Evolutionary conservation across 1,140 invertebrate genomes (phyloP).

Genomic region (Drosophila sechellia): DNA sequence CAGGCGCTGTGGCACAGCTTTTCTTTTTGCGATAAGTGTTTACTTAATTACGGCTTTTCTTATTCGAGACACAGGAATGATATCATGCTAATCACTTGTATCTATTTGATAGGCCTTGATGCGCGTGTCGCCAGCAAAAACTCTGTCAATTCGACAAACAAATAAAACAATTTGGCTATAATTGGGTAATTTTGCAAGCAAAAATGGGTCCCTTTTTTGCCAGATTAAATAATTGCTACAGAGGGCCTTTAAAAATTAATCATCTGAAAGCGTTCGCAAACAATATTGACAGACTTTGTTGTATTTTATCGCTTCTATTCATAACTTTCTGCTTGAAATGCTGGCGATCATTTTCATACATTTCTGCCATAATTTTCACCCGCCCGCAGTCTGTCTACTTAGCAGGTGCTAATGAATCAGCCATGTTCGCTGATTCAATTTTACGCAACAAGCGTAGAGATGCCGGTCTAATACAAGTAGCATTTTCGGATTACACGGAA

Average conservation of each 20-base stretch:
- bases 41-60: conserved; percentile 34
- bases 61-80: conserved; percentile 31
- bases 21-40: conserved; percentile 46
- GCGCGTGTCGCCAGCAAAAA: conserved; percentile 25
- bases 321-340: conserved; percentile 1
- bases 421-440: conserved; percentile 49
- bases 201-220: background rate
- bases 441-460: conserved; percentile 48
- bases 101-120: conserved; percentile 57
- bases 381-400: background rate
- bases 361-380: conserved; percentile 35
- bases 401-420: conserved; percentile 49
- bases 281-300: conserved; percentile 6
- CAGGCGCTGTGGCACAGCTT: conserved; percentile 37
- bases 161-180: conserved; percentile 17
- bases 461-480: conserved; percentile 17
- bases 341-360: conserved; percentile 19
- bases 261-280: background rate
- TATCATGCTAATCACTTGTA: conserved; percentile 58
- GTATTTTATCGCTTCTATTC: conserved; percentile 20
- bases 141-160: conserved; percentile 17
- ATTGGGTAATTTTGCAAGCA: background rate
- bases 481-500: conserved; percentile 15
- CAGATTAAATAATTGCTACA: background rate
- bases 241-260: background rate